A percentile compares a stretch with the other conserved stretches of the same genome.
These are phyloP conservation scores for Dolomedes plantarius DNA, from an alignment of 2,888 invertebrate genomes.

Conservation along the genomic window DNA sequence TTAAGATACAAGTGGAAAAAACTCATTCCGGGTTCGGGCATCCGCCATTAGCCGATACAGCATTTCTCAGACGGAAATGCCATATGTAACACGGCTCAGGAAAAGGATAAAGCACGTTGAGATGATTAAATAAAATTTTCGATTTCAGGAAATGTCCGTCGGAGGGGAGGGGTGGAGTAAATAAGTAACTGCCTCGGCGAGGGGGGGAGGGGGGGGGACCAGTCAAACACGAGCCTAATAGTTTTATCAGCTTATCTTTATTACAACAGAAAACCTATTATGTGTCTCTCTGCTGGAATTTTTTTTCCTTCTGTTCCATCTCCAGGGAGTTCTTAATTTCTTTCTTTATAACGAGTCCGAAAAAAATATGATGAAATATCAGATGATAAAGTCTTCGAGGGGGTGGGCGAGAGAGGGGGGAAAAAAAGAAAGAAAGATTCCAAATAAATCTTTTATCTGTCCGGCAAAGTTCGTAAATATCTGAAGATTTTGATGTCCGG, in stretches of 20 bases:
- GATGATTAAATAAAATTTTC: slow-evolving; percentile 67
- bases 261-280: slow-evolving; percentile 66
- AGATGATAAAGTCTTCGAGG: slow-evolving; percentile 41
- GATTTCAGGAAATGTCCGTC: slow-evolving; percentile 18
- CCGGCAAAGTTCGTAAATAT: slow-evolving; percentile 69
- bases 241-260: slow-evolving; percentile 70
- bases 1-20: no score
- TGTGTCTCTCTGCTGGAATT: slow-evolving; percentile 11
- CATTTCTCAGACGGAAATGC: no score
- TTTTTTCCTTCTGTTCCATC: no score
- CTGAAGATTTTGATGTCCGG: slow-evolving; percentile 69
- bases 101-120: neutral
- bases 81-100: no score
- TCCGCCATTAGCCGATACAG: no score
- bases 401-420: neutral
- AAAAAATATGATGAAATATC: slow-evolving; percentile 54
- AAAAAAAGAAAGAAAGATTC: no score
- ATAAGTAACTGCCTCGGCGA: no score
- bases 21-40: no score
- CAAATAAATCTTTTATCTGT: slow-evolving; percentile 69
- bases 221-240: slow-evolving; percentile 46
- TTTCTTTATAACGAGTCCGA: slow-evolving; percentile 23
- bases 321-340: slow-evolving; percentile 57
- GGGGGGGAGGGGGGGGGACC: neutral
- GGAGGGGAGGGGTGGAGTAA: no score